These are phyloP conservation scores for Coccyzus lansbergi DNA, from an alignment of 2,797 vertebrate species.

Conservation along the genomic window DNA sequence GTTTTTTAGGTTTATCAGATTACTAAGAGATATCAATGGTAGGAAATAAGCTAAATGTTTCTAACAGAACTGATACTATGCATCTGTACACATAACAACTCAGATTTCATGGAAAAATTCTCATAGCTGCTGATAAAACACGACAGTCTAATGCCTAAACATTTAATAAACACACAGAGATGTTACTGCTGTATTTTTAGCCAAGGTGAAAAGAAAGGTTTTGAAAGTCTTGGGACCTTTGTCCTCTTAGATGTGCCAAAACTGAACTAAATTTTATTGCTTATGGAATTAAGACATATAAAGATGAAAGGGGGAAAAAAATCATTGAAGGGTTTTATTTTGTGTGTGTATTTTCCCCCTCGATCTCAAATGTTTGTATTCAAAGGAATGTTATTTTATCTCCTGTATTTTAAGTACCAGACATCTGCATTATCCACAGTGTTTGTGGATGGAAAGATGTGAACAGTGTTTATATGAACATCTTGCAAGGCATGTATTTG, in stretches of 20 bases:
- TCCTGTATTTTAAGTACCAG: neutral
- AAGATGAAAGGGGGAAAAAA: neutral
- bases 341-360: neutral
- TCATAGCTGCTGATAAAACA: neutral
- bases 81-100: neutral
- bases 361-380: neutral
- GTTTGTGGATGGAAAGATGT: neutral
- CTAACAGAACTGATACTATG: neutral
- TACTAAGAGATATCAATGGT: neutral
- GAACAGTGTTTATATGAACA: neutral
- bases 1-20: neutral
- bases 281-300: constrained; percentile 48
- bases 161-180: neutral
- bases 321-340: neutral
- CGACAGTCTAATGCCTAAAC: neutral
- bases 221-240: constrained; percentile 21
- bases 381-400: neutral
- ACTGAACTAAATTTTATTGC: constrained; percentile 35
- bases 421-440: neutral
- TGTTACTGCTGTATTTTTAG: neutral
- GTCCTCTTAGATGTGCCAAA: constrained; percentile 43
- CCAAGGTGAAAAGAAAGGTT: neutral
- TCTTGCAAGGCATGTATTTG: constrained; percentile 2
- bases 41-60: neutral
- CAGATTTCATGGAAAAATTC: neutral